Base-by-base conservation (phyloP, 2,888 invertebrate species). In the Liodrosophila aerea region DNA sequence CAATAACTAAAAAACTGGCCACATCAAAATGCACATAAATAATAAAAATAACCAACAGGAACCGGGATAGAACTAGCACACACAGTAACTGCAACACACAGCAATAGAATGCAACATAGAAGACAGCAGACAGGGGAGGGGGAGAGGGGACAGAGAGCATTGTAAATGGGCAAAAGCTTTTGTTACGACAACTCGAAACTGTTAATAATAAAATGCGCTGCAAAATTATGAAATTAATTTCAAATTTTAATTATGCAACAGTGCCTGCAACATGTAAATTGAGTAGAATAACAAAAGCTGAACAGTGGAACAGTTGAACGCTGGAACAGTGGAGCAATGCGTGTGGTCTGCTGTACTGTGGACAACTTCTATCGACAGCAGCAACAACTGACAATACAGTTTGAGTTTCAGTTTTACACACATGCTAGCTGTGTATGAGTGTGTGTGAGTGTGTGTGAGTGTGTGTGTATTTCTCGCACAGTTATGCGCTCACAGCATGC, bases 21-120 rank as follows among this genome's bases (percentile, higher is more conserved):
- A 76, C 85, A 85, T 85, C 78, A 80, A 85, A 80, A 80, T 80
- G 78, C 84, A 80, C 85, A 80, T 80, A 80, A 85, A 80, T 80
- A 80, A 80, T 80, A 80, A 73, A 78, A 83, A 85, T 66, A 80
- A 64, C 64, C 75, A 64, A 76, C 80, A 81, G 72, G 59, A 77
- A 65, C 64, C 47, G 46, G 60, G 33, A 54, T 56, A 56, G 34
- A 50, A 57, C 39, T 52, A 50, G 29, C 16, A n/a, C n/a, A n/a
- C n/a, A n/a, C n/a, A n/a, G n/a, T n/a, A n/a, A n/a, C n/a, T n/a
- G n/a, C n/a, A n/a, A n/a, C n/a, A n/a, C n/a, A n/a, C n/a, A 4
- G 34, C 12, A 22, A 22, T 41, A 49, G 44, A 52, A 54, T 56
- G 57, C 16, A 58, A 60, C 56, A 63, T 12, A 33, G 54, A 44